Evolutionary conservation across 2,797 vertebrate species (phyloP), one percentile per base, ranked within the genome.

Genomic region (Hafferia zeledoni): DNA sequence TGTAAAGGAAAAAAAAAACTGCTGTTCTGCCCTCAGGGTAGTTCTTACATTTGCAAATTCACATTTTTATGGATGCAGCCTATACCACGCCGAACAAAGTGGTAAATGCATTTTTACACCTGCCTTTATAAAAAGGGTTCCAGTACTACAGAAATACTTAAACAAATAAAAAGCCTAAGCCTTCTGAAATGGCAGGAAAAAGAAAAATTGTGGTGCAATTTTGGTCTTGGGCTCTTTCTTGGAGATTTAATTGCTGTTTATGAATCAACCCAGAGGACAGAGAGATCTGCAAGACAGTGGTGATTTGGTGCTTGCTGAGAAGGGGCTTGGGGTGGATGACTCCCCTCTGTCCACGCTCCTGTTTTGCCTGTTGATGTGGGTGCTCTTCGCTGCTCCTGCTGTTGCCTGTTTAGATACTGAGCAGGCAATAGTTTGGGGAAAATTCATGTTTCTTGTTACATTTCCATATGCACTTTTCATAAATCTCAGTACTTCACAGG

Each of bases 41-140:
- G 50, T 92, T 82, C 71, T 80, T 80, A 24, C 17, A 64, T 89
- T 94, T 92, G 71, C 71, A 85, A 52, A 77, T 76, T 67, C 75
- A 43, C 5, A 6, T 72, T 89, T 93, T 93, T 89, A 53, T 67
- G 71, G 49, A 74, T 89, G 68, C 63, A 70, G 67, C 70, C 81
- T 71, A 30, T 61, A 37, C n/a, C 15, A 80, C 95, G 43, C 63
- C 0, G 7, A 91, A 57, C 47, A 64, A 79, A 91, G 76, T 6
- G 9, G 56, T 53, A 80, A 74, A 89, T 83, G 30, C 13, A 5
- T 74, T 92, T 89, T 94, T 78, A 75, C 2, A 6, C 44, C 60
- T 78, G 44, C 70, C 13, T 93, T 39, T 76, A 3, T 63, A 14
- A 67, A 64, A 76, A 43, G 17, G 11, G 6, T 87, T 23, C 23